Base-by-base conservation (phyloP, 2,113 vertebrate species). In the Ceuthmochares aereus region DNA sequence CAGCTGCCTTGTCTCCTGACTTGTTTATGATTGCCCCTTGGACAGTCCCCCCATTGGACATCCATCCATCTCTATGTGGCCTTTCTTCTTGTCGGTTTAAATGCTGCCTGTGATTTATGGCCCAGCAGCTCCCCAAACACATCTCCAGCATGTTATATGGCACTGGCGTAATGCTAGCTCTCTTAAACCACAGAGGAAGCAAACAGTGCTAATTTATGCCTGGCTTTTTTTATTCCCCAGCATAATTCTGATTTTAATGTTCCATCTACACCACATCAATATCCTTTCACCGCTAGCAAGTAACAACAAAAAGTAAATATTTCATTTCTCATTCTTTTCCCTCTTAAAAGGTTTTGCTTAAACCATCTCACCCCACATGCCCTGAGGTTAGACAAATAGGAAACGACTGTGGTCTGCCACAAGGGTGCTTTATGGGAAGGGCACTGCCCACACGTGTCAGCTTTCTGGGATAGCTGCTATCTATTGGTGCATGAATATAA, bases 241-340 rank as follows among this genome's bases (percentile, higher is more conserved):
- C 92, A 94, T 91, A 93, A 97, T 92, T 97, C 93, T 95, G 36
- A 56, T 95, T 96, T 93, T 95, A 96, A 79, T 67, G 74, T 52
- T 94, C 66, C 74, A 30, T 91, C 92, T 83, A 56, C 85, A 34
- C 90, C 91, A 34, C 55, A 89, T 88, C 74, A 84, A 84, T 96
- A 96, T 83, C 45, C 16, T 90, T 91, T 93, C 72, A 87, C 92
- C 3, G 20, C 23, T 13, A 90, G 73, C 34, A 3, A 77, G 79
- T 10, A 29, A 84, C 90, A 90, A 80, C 69, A 93, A 82, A 84
- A 87, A 72, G 83, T 87, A 91, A 90, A 95, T 91, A 95, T 96
- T 97, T 97, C 85, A 93, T 91, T 64, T 64, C 22, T 83, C 59
- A 64, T 72, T n/a, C 47, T 59, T 67, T 67, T 8, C 23, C 74